Conservation (phyloP, 2,888 invertebrate genomes). For the Eubasilissa splendida region DNA sequence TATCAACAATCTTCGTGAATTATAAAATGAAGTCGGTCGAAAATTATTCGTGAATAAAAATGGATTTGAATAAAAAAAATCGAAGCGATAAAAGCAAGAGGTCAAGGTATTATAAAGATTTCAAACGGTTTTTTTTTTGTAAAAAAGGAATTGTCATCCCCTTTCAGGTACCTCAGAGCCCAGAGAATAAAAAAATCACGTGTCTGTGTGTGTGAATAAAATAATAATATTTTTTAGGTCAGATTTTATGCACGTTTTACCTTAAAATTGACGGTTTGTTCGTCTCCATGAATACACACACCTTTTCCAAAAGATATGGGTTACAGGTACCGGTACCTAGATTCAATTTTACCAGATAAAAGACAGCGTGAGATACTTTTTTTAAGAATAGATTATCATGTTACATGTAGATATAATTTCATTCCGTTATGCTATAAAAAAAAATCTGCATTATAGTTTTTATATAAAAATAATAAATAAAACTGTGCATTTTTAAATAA, state of each 20-base stretch:
- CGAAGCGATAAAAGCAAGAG: too few relatives aligned
- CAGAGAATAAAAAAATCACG: conserved; percentile 39
- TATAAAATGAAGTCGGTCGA: too few relatives aligned
- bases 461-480: too few relatives aligned
- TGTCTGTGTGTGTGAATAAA: conserved; percentile 34
- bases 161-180: conserved; percentile 23
- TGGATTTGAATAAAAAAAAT: too few relatives aligned
- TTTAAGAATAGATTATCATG: not conserved
- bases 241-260: conserved; percentile 56
- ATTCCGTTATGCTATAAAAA: not conserved
- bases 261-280: conserved; percentile 50
- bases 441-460: too few relatives aligned
- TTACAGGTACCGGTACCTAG: not conserved
- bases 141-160: conserved; percentile 44
- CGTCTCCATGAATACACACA: conserved; percentile 43
- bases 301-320: conserved; percentile 20
- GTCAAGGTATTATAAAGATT: conserved; percentile 6
- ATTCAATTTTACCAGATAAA: conserved; percentile 20
- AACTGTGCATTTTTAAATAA: too few relatives aligned
- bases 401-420: not conserved
- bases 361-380: conserved; percentile 52
- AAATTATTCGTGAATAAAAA: too few relatives aligned
- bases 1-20: too few relatives aligned
- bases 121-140: conserved; percentile 47
- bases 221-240: conserved; percentile 53